Conservation (phyloP, 2,888 invertebrate genomes). For the Coleophora flavipennella region DNA sequence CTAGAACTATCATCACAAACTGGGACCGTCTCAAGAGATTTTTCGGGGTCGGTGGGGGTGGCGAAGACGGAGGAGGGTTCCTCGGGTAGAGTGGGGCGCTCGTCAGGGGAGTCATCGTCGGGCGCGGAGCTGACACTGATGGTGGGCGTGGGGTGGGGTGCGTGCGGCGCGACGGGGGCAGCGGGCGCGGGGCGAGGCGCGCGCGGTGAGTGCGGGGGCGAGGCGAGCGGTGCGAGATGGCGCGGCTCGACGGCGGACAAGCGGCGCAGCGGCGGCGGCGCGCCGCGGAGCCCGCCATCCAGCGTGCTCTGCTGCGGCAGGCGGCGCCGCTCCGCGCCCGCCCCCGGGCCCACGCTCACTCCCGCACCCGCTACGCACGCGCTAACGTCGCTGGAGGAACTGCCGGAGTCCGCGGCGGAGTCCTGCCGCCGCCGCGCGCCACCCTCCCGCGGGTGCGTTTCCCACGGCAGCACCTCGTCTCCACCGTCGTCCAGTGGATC, state of each 20-base stretch:
- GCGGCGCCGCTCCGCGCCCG: constrained; percentile 74
- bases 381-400: constrained; percentile 84
- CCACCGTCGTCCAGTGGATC: constrained; percentile 54
- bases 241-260: constrained; percentile 70
- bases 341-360: constrained; percentile 32
- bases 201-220: constrained; percentile 55
- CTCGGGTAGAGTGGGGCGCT: constrained; percentile 48
- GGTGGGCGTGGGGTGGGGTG: constrained; percentile 49
- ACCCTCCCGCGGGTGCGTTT: constrained; percentile 42
- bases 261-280: constrained; percentile 55
- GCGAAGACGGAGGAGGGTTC: constrained; percentile 63
- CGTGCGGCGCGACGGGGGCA: constrained; percentile 9
- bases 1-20: constrained; percentile 6
- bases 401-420: constrained; percentile 79
- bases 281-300: constrained; percentile 73
- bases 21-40: constrained; percentile 24
- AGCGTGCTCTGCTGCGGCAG: constrained; percentile 79
- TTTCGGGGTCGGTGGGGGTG: constrained; percentile 47
- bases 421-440: constrained; percentile 69
- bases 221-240: constrained; percentile 70
- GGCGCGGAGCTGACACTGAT: constrained; percentile 81
- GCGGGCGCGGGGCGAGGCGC: constrained; percentile 39
- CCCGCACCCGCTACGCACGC: constrained; percentile 59
- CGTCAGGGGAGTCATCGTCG: constrained; percentile 40
- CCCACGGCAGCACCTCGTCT: constrained; percentile 53